These are phyloP conservation scores for Odontothrips loti DNA, from an alignment of 2,888 invertebrate species.

Conservation along the genomic window DNA sequence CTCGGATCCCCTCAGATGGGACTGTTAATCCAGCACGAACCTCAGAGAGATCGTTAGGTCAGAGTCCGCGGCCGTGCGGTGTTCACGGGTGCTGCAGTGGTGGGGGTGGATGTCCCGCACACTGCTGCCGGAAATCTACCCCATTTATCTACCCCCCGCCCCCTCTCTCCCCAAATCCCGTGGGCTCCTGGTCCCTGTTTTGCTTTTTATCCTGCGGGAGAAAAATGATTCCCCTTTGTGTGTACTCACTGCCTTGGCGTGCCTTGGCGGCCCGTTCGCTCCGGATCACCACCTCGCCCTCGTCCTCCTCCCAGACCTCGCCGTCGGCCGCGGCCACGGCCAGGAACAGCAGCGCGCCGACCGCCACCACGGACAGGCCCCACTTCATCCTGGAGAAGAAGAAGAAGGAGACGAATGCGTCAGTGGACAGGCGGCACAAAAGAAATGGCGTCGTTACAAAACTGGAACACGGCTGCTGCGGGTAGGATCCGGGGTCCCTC, in stretches of 20 bases:
- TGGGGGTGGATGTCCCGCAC: no score
- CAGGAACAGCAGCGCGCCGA: slow-evolving; percentile 51
- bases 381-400: slow-evolving; percentile 48
- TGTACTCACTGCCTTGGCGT: slow-evolving; percentile 46
- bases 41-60: no score
- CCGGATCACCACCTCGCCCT: slow-evolving; percentile 73
- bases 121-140: no score
- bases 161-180: no score
- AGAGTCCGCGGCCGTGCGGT: no score
- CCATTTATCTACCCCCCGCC: no score
- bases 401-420: not conserved
- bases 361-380: slow-evolving; percentile 52
- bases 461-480: no score
- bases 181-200: no score
- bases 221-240: not conserved
- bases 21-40: not conserved
- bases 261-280: slow-evolving; percentile 75
- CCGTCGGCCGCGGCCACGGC: slow-evolving; percentile 57
- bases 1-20: not conserved
- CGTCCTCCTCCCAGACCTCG: slow-evolving; percentile 74
- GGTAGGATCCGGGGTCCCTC: no score
- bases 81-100: no score
- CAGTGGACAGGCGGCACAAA: not conserved
- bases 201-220: no score
- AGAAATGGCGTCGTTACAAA: no score